Evolutionary conservation across 2,113 vertebrate genomes (phyloP).

Genomic region (Probosciger aterrimus): DNA sequence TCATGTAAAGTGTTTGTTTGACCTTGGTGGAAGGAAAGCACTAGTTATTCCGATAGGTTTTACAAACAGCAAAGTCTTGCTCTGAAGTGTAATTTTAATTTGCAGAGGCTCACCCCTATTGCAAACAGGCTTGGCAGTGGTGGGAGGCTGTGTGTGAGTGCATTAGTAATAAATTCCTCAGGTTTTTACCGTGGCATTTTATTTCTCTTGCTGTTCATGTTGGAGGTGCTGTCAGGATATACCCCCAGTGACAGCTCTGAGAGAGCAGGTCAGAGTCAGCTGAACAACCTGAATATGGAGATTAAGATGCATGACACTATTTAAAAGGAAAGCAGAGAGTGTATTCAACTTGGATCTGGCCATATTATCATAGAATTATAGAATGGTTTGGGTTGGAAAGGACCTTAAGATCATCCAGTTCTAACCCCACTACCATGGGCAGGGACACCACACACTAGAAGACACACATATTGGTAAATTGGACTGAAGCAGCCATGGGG

Average conservation of each 20-base stretch:
- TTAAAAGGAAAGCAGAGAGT: neutral
- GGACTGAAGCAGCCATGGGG: neutral
- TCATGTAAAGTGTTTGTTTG: neutral
- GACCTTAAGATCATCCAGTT: neutral
- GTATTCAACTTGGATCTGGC: neutral
- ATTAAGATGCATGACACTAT: neutral
- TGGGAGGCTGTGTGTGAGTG: neutral
- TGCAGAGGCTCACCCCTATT: neutral
- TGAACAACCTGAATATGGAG: neutral
- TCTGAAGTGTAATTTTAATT: neutral
- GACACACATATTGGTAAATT: neutral
- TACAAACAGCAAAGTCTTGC: neutral
- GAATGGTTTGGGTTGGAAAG: neutral
- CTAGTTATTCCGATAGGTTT: neutral
- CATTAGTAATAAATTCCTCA: neutral
- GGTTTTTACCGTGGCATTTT: neutral
- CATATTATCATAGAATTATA: neutral
- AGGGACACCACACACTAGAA: neutral
- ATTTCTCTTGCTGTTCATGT: neutral
- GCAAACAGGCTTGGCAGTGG: rapidly evolving
- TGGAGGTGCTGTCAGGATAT: neutral
- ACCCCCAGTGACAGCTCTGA: neutral
- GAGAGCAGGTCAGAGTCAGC: neutral
- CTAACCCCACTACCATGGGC: neutral
- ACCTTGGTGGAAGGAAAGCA: neutral